Conservation (phyloP, 2,888 invertebrate species). For the Dusona sp. region DNA sequence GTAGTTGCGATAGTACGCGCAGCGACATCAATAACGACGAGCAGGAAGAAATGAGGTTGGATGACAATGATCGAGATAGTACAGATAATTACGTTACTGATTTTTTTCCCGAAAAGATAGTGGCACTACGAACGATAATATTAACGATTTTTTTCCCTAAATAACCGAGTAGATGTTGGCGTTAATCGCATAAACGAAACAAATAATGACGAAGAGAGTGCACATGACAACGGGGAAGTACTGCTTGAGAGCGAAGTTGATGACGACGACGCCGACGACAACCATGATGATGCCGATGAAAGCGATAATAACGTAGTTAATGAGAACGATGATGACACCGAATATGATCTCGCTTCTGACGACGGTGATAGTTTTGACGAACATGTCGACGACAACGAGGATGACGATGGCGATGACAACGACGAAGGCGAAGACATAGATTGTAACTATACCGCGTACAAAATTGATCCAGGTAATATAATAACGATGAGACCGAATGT, state of each 20-base stretch:
- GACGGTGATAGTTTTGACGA: not conserved
- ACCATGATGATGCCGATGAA: not conserved
- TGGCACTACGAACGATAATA: not conserved
- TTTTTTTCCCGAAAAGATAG: not conserved
- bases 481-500: constrained; percentile 10
- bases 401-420: not conserved
- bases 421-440: not conserved
- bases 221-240: not conserved
- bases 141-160: not conserved
- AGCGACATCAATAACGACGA: not conserved
- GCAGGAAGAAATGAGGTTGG: not conserved
- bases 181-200: not conserved
- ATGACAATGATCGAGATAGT: not conserved
- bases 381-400: not conserved
- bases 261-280: not conserved
- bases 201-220: no score
- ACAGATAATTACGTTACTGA: not conserved
- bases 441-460: not conserved
- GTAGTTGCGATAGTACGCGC: not conserved
- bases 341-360: not conserved
- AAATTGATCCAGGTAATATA: constrained; percentile 20
- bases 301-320: not conserved
- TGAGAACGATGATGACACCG: not conserved
- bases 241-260: not conserved
- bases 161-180: not conserved